Evolutionary conservation across 2,797 vertebrate species (phyloP).

Genomic region (Siniperca scherzeri): DNA sequence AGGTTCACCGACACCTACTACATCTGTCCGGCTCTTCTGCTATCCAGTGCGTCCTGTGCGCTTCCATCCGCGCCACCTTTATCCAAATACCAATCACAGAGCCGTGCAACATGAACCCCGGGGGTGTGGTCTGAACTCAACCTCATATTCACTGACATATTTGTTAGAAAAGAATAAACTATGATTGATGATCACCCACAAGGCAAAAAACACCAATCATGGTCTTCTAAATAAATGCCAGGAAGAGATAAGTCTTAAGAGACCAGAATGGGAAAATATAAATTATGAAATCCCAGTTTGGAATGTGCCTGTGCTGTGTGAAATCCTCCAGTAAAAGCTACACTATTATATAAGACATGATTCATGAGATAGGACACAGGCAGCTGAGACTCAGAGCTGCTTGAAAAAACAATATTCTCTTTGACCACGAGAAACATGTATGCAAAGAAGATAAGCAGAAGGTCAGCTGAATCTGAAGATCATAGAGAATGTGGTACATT

Average conservation of each 20-base stretch:
- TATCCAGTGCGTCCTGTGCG: slow-evolving; percentile 15
- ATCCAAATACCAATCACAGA: slow-evolving; percentile 30
- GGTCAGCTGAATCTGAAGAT: background rate
- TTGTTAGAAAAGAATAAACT: background rate
- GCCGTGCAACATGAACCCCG: background rate
- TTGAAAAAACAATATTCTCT: background rate
- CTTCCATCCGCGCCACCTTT: slow-evolving; percentile 29
- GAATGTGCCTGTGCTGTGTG: background rate
- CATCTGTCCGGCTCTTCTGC: background rate
- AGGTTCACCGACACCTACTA: background rate
- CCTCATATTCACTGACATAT: background rate
- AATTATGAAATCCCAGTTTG: background rate
- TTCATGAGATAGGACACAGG: background rate
- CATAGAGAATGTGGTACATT: background rate
- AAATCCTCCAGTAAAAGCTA: slow-evolving; percentile 5
- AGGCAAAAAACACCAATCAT: background rate
- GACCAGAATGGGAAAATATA: background rate
- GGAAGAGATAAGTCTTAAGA: background rate
- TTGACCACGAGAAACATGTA: background rate
- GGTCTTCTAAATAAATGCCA: background rate
- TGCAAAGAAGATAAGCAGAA: background rate
- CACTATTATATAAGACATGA: background rate
- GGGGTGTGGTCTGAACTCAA: slow-evolving; percentile 47
- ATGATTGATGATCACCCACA: background rate
- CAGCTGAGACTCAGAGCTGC: slow-evolving; percentile 8